Evolutionary conservation across 2,888 invertebrate species (phyloP).

Genomic region (Thecocarcelia acutangulata): DNA sequence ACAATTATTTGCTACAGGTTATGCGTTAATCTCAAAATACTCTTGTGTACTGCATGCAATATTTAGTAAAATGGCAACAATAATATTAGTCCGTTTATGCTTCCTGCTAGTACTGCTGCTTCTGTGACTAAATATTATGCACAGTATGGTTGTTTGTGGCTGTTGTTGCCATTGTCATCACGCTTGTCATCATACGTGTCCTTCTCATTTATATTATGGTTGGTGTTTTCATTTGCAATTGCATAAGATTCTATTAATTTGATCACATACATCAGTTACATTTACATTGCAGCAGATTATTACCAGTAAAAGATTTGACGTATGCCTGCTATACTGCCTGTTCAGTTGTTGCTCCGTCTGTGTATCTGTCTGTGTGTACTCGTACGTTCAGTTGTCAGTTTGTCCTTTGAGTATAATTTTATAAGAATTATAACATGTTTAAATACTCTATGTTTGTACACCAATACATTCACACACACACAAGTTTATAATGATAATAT

Average conservation of each 20-base stretch:
- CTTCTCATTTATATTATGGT: conserved; percentile 61
- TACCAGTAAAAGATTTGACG: conserved; percentile 54
- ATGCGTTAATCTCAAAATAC: conserved; percentile 51
- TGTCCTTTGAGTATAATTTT: conserved; percentile 65
- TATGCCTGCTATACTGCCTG: conserved; percentile 42
- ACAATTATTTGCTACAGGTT: conserved; percentile 16
- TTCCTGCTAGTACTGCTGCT: neutral
- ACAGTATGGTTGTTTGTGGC: conserved; percentile 10
- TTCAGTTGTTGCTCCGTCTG: conserved; percentile 1
- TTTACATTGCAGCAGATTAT: conserved; percentile 48
- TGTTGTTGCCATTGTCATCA: conserved; percentile 62
- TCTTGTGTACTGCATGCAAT: conserved; percentile 56
- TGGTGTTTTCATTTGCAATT: conserved; percentile 52
- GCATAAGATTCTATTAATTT: conserved; percentile 68
- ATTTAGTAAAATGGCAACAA: conserved; percentile 53
- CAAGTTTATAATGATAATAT: conserved; percentile 18
- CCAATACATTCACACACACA: neutral
- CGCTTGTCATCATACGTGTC: conserved; percentile 68
- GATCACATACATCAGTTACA: conserved; percentile 61
- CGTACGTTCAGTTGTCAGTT: neutral
- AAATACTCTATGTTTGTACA: conserved; percentile 5
- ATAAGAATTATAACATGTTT: conserved; percentile 58
- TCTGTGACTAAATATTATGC: neutral
- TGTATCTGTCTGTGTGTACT: neutral
- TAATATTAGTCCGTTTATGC: conserved; percentile 38